Base-by-base conservation (phyloP, 2,797 vertebrate genomes). In the Florisuga fusca region DNA sequence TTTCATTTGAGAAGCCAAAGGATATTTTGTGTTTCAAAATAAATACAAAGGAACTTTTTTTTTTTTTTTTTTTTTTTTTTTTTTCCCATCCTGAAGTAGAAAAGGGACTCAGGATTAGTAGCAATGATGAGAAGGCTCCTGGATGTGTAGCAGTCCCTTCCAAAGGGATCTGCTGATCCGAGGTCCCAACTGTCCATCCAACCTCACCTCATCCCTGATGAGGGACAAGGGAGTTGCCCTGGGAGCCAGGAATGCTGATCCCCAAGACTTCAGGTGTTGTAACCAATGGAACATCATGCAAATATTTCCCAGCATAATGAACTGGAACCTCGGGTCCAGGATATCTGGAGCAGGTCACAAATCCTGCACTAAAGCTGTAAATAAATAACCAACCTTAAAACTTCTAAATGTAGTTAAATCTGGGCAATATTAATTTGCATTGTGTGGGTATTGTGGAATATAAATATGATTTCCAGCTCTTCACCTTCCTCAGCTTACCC, bases 341-440 rank as follows among this genome's bases (percentile, higher is more conserved):
- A 27, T 31, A 8, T 16, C 31, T 27, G 54, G 36, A 51, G 21
- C 12, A 11, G 54, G 33, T 13, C 38, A 25, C 17, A 8, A 8
- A 31, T 6, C 25, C 38, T 29, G 11, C 31, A 11, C 25, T 4
- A 43, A 53, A 20, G 31, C 66, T 55, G 33, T 34, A 22, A 18
- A 34, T 45, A 7, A 21, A 34, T 22, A 66, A 20, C 27, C 36
- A 23, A 27, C 6, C 61, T 53, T 26, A 6, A 48, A 58, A 14
- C 19, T 45, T 29, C 1, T 2, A 8, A 31, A 9, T 18, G 4
- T 9, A 18, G 7, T 27, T 67, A 58, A 71, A 80, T 21, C n/a
- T 2, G 2, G 18, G 43, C 1, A 1, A 34, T 17, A 9, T 31
- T 38, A 7, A 6, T 41, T 41, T 55, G 31, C 25, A 6, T 3